phyloP scores from a whole-genome alignment of 2,797 vertebrate genomes.

The Muscicapa striata region DNA sequence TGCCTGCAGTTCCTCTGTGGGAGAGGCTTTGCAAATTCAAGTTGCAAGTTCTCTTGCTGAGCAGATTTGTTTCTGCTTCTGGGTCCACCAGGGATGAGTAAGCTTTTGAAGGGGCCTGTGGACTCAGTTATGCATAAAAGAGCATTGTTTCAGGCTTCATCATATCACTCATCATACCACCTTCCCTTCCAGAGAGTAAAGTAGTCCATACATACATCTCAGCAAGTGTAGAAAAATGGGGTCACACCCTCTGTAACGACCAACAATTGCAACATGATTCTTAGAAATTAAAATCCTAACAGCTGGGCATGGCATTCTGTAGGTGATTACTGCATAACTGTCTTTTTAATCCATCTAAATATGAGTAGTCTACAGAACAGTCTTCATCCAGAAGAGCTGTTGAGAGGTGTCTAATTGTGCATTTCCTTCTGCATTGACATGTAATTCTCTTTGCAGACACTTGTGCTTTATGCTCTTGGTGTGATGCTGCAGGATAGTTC shows the following conservation, averaged over 20 bases:
- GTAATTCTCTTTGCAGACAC: slow-evolving; percentile 80
- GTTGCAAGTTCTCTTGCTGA: not conserved
- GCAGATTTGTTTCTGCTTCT: not conserved
- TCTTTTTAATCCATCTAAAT: not conserved
- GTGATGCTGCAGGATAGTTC: slow-evolving; percentile 91
- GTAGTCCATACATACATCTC: not conserved
- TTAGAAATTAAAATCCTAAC: slow-evolving; percentile 12
- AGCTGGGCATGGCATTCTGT: not conserved
- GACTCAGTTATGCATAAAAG: not conserved
- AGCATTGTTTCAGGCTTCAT: not conserved
- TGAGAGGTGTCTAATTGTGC: not conserved
- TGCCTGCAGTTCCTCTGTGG: not conserved
- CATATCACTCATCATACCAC: not conserved
- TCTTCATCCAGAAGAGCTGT: not conserved
- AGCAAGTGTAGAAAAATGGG: not conserved
- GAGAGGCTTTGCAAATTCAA: not conserved
- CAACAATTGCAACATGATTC: not conserved
- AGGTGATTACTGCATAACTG: not conserved
- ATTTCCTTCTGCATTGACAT: not conserved
- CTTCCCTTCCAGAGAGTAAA: not conserved
- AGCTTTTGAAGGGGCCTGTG: not conserved
- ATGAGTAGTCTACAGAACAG: not conserved
- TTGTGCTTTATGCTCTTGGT: slow-evolving; percentile 94
- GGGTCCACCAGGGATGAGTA: not conserved
- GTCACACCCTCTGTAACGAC: not conserved